Evolutionary conservation across 2,113 vertebrate species (phyloP), one percentile per base, ranked within the genome.

Genomic region (Apaloderma vittatum): DNA sequence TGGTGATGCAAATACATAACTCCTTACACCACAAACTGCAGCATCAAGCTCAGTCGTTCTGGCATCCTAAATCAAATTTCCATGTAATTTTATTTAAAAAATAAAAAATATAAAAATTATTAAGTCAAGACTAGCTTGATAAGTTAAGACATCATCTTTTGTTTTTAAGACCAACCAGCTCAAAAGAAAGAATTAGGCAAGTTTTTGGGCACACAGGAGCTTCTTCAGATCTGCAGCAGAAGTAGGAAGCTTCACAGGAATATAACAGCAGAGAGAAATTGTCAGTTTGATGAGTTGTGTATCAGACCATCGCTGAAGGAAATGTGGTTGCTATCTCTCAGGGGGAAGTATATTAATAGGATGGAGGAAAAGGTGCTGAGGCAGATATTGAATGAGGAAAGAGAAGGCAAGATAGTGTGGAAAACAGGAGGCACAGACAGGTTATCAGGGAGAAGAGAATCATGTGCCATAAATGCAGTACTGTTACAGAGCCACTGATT

Each of bases 251-350:
- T 82, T 93, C 71, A n/a, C 12, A 58, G 61, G n/a, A 23, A 58
- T 0, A 0, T 65, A 74, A 59, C 3, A n/a, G 72, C 15, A 54
- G n/a, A 37, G 55, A 70, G 80, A 54, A 51, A 8, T 43, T 71
- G 36, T 51, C 21, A 54, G 55, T 48, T 83, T 54, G 54, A 59
- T 43, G 19, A 90, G 15, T n/a, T 82, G 19, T 63, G 17, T 58
- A 43, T 54, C 49, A 86, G 66, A 48, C 32, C 22, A 20, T 54
- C 11, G 5, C 43, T 52, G 45, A 86, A 90, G 10, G 12, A 78
- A 77, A 67, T 4, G 22, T 17, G 22, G 8, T 72, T 26, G 12
- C 16, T 65, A 52, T 30, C 30, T 74, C 27, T 74, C 45, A 58
- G 37, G 19, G 52, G 30, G 36, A 82, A 61, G 67, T 23, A 48